Percentiles rank a stretch among this genome's conserved stretches.
phyloP scores from a whole-genome alignment of 2,113 vertebrate genomes.

The human (Homo sapiens) region DNA sequence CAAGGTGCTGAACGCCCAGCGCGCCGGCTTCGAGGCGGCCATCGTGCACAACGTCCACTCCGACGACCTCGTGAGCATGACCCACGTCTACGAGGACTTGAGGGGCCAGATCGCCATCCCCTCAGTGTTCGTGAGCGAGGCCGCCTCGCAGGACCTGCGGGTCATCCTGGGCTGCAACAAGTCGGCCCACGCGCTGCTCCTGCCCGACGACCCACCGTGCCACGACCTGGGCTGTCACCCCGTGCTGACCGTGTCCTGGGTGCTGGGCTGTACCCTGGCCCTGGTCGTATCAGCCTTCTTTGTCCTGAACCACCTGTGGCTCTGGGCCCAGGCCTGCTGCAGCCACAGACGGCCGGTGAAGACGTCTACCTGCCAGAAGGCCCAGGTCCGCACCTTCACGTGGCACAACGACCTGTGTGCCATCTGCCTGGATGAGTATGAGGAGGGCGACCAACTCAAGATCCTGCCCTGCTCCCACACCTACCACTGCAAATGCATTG shows the following conservation, averaged over 20 bases:
- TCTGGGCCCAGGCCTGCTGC: not conserved
- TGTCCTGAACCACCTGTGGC: accelerated
- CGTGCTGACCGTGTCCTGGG: not conserved
- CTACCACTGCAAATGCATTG: constrained; percentile 88
- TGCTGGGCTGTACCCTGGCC: not conserved
- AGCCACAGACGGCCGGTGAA: accelerated
- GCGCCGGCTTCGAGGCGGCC: constrained; percentile 86
- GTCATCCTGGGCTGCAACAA: not conserved
- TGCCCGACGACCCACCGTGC: not conserved
- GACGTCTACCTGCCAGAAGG: not conserved
- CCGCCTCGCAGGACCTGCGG: constrained; percentile 48
- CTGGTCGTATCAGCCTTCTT: not conserved
- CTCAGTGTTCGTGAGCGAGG: constrained; percentile 84
- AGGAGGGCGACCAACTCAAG: constrained; percentile 70
- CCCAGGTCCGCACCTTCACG: constrained; percentile 36
- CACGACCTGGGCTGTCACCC: not conserved
- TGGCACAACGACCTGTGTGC: constrained; percentile 60
- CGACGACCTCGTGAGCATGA: constrained; percentile 86
- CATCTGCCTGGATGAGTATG: constrained; percentile 78
- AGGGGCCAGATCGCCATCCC: constrained; percentile 86
- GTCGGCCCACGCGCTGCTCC: constrained; percentile 80
- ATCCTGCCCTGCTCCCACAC: constrained; percentile 74
- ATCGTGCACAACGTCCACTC: constrained; percentile 87
- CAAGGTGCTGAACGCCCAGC: constrained; percentile 90
- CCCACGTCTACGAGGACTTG: constrained; percentile 77